phyloP scores from a whole-genome alignment of 2,797 vertebrate species.

The Pangasius larnaudii region DNA sequence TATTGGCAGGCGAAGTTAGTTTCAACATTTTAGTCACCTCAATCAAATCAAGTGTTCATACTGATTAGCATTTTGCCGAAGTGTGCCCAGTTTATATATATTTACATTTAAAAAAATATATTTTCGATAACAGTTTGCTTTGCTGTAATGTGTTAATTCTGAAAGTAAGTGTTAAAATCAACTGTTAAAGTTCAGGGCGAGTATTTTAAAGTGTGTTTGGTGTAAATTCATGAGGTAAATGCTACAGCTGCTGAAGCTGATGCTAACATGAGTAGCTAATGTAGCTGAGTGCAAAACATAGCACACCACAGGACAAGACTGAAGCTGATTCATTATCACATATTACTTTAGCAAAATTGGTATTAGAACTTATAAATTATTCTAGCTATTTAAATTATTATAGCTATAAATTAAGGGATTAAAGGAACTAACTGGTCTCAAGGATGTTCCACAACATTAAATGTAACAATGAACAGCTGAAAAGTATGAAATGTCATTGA shows the following conservation, averaged over 20 bases:
- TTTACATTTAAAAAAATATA: too few species aligned
- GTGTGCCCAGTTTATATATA: too few species aligned
- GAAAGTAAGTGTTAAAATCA: neutral
- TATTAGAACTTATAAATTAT: neutral
- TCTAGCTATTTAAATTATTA: too few species aligned
- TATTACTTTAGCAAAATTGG: neutral
- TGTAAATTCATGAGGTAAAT: neutral
- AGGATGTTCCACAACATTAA: neutral
- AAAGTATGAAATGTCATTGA: neutral
- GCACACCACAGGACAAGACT: neutral
- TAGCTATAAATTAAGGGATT: neutral
- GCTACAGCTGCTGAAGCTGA: neutral
- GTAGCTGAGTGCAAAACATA: too few species aligned
- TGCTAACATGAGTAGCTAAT: neutral
- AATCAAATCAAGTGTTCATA: neutral
- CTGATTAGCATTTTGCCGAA: neutral
- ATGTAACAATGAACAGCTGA: neutral
- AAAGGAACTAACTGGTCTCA: neutral
- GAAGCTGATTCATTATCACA: neutral
- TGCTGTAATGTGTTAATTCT: neutral
- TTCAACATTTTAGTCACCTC: neutral
- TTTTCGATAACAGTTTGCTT: too few species aligned
- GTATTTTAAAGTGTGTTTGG: neutral
- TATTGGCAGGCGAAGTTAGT: neutral
- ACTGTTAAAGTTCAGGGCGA: neutral